Percentiles rank a stretch among this genome's conserved stretches.
Evolutionary conservation across 2,888 invertebrate genomes (phyloP).

Genomic region (Troides aeacus): DNA sequence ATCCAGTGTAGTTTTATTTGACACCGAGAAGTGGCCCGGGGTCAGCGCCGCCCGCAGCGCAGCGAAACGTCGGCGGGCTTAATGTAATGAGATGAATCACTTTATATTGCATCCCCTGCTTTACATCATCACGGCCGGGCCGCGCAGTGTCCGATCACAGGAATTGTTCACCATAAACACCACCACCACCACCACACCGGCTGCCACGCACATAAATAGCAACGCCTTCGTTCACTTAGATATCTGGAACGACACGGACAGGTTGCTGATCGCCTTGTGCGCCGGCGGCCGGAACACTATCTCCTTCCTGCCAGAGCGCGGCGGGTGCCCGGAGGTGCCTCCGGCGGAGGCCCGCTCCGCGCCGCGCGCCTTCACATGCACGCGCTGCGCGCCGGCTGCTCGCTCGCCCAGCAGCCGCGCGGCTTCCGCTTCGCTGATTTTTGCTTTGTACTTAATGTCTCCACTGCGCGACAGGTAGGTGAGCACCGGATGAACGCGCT

Average conservation of each 20-base stretch:
- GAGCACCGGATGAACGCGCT: constrained; percentile 40
- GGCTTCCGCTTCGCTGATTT: constrained; percentile 50
- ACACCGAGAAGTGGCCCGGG: too few species aligned
- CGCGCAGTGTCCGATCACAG: too few species aligned
- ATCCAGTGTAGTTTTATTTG: too few species aligned
- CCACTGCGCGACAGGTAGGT: constrained; percentile 42
- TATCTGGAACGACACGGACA: constrained; percentile 60
- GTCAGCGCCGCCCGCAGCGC: too few species aligned
- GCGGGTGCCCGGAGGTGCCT: constrained; percentile 35
- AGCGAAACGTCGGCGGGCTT: too few species aligned
- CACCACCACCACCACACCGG: too few species aligned
- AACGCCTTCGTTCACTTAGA: constrained; percentile 31
- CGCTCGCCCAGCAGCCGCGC: constrained; percentile 30
- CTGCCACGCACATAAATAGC: too few species aligned
- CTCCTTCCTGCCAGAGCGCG: constrained; percentile 49
- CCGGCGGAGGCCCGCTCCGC: constrained; percentile 9
- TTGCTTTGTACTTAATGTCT: constrained; percentile 49
- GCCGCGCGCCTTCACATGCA: constrained; percentile 39
- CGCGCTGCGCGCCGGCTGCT: constrained; percentile 13
- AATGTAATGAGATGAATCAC: too few species aligned
- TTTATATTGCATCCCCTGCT: too few species aligned
- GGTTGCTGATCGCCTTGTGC: constrained; percentile 55
- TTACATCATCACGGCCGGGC: too few species aligned
- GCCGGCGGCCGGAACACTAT: constrained; percentile 52
- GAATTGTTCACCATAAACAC: too few species aligned